Evolutionary conservation across 2,113 vertebrate genomes (phyloP).

Genomic region (Nibea coibor): DNA sequence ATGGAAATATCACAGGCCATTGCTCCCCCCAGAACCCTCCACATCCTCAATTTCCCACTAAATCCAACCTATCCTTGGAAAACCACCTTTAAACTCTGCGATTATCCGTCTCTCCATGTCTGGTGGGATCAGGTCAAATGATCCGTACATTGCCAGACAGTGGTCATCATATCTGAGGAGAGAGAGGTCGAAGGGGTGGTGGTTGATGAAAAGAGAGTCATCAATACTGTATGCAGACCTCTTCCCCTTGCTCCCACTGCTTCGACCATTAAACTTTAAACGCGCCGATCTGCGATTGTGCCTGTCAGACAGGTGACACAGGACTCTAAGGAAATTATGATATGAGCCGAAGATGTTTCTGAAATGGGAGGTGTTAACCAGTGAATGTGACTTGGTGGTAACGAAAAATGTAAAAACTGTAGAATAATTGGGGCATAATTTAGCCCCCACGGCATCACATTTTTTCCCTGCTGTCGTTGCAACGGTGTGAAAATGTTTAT

Average conservation of each 20-base stretch:
- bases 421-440: neutral
- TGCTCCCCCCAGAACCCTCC: neutral
- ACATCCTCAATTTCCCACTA: conserved; percentile 43
- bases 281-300: conserved; percentile 75
- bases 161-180: conserved; percentile 60
- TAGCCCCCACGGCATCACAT: neutral
- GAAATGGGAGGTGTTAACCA: conserved; percentile 37
- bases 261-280: conserved; percentile 82
- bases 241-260: conserved; percentile 68
- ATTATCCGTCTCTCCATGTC: conserved; percentile 38
- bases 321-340: conserved; percentile 63
- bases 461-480: neutral
- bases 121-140: conserved; percentile 47
- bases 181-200: conserved; percentile 49
- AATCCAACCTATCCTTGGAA: conserved; percentile 50
- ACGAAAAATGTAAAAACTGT: neutral
- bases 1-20: conserved; percentile 18
- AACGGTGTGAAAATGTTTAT: neutral
- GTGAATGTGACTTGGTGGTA: neutral
- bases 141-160: conserved; percentile 60
- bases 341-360: conserved; percentile 46
- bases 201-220: conserved; percentile 75
- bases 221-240: conserved; percentile 79
- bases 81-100: conserved; percentile 42
- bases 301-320: conserved; percentile 74